Base-by-base conservation (phyloP, 2,888 invertebrate species). In the Cataglyphis rosenhaueri region DNA sequence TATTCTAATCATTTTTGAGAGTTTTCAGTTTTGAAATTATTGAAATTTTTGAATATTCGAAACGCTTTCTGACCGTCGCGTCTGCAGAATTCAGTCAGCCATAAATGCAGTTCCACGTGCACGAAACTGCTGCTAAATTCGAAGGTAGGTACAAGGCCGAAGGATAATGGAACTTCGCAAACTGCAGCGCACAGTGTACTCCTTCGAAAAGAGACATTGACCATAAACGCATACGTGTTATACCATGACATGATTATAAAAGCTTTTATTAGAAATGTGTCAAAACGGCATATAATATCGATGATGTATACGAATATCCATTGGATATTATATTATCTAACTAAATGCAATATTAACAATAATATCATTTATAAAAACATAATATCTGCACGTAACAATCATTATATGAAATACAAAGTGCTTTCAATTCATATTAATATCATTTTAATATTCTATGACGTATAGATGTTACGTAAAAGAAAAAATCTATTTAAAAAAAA, bases 161-260 rank as follows among this genome's bases (percentile, higher is more conserved):
- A 21, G 57, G 78, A 78, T 78, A 70, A 78, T 78, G 70, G 70
- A 78, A 57, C 71, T 78, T 57, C 32, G 55, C 44, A 70, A 70
- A 78, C 70, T 78, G 71, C 57, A 41, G 32, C 41, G 55, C 29
- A 41, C 32, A 78, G 55, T 21, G 29, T 12, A 18, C 6, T 25
- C 12, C n/a, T 32, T 57, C 70, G 70, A 59, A 78, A 78, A 41
- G 76, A 68, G 78, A 76, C 71, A 59, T 41, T 57, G 78, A 57
- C 55, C 15, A 68, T 78, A 78, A 78, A 78, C 32, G 18, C n/a
- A n/a, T 32, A 18, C 41, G 41, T 4, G 32, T 76, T 55, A 76
- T 35, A 65, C 6, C 21, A 0, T 35, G 38, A 38, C 25, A 65
- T n/a, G 55, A 57, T 57, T 57, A 29, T 55, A 68, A 68, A 68